These are phyloP conservation scores for Ophthalmolycus amberensis DNA, from an alignment of 2,113 vertebrate species.

Conservation along the genomic window DNA sequence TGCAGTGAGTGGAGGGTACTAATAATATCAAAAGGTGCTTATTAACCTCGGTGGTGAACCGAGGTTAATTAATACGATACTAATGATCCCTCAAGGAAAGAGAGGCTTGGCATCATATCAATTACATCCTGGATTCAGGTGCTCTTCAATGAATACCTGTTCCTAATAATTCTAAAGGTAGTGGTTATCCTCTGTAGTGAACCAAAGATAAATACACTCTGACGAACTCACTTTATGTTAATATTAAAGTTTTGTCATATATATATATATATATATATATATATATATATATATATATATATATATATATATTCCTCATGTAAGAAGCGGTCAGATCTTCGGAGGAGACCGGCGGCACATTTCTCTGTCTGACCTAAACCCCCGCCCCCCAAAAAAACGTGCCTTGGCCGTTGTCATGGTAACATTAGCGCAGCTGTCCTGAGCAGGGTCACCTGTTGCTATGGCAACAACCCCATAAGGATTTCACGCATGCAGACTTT, in stretches of 20 bases:
- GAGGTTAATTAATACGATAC: conserved; percentile 40
- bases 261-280: too few species aligned
- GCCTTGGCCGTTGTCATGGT: conserved; percentile 59
- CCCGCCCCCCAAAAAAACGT: conserved; percentile 3
- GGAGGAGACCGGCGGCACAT: not conserved
- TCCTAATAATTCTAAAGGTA: conserved; percentile 36
- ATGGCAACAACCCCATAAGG: conserved; percentile 62
- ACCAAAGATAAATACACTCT: too few species aligned
- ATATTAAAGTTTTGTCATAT: too few species aligned
- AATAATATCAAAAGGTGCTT: conserved; percentile 48
- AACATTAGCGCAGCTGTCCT: conserved; percentile 53
- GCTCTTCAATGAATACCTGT: conserved; percentile 22
- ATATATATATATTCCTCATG: not conserved
- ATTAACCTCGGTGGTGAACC: conserved; percentile 53
- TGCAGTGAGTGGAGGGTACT: conserved; percentile 33
- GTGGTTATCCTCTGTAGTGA: conserved; percentile 24
- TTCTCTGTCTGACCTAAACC: conserved; percentile 30
- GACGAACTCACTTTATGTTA: too few species aligned
- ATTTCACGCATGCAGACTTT: conserved; percentile 30
- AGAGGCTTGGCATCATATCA: conserved; percentile 26
- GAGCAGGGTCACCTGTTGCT: conserved; percentile 62
- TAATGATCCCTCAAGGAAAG: conserved; percentile 33
- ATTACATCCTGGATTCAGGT: conserved; percentile 16
- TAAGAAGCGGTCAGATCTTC: not conserved
- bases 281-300: too few species aligned